Percentiles rank a stretch among this genome's conserved stretches.
These are phyloP conservation scores for Cephus pulcher DNA, from an alignment of 2,888 invertebrate genomes.

Conservation along the genomic window DNA sequence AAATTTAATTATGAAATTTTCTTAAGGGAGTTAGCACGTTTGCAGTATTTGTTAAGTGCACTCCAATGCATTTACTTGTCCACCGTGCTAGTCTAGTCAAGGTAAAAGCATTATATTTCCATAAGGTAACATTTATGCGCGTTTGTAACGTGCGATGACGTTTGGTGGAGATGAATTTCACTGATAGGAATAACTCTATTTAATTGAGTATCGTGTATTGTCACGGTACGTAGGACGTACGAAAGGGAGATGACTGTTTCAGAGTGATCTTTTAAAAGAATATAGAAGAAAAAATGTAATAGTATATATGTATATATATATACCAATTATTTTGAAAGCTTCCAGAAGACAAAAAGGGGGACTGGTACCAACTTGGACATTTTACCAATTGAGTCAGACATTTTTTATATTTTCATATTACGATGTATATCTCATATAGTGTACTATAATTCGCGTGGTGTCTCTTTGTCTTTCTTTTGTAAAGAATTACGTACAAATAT, in stretches of 20 bases:
- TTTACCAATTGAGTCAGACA: too few relatives aligned
- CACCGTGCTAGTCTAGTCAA: neutral
- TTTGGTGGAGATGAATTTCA: neutral
- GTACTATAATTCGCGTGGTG: too few relatives aligned
- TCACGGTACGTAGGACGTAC: constrained; percentile 32
- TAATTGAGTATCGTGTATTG: constrained; percentile 42
- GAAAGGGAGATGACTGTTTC: neutral
- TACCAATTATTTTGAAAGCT: neutral
- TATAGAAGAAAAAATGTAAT: neutral
- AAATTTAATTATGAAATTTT: neutral
- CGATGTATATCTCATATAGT: too few relatives aligned
- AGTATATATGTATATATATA: too few relatives aligned
- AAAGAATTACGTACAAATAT: too few relatives aligned
- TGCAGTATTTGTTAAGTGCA: neutral
- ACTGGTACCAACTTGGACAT: too few relatives aligned
- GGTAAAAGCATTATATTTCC: neutral
- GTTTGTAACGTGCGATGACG: neutral
- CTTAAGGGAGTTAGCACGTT: neutral
- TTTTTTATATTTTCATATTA: too few relatives aligned
- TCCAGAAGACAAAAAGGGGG: neutral
- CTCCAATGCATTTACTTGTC: neutral
- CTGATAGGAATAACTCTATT: constrained; percentile 19
- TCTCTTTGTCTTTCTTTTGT: too few relatives aligned
- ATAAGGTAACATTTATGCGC: neutral
- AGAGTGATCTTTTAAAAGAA: neutral